A percentile compares a stretch with the other conserved stretches of the same genome.
Evolutionary conservation across 1,140 invertebrate species (phyloP).

Genomic region (Platyscapa corneri): DNA sequence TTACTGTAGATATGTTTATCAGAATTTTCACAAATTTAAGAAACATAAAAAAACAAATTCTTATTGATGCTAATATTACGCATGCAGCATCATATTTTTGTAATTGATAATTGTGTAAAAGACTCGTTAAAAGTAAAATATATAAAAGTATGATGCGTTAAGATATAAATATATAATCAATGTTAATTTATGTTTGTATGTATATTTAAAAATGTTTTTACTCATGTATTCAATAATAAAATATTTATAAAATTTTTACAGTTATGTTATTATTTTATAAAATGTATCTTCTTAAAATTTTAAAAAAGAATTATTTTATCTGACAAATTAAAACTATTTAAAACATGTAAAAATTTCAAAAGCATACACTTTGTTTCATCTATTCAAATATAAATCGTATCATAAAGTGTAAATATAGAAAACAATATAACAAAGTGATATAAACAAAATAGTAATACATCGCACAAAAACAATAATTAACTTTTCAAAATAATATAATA

Average conservation of each 20-base stretch:
- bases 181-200: constrained; percentile 15
- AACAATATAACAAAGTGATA: too few species aligned
- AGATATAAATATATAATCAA: not conserved
- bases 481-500: too few species aligned
- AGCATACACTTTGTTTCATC: too few species aligned
- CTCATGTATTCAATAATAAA: not conserved
- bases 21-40: not conserved
- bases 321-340: too few species aligned
- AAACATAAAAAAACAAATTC: not conserved
- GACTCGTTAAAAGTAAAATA: constrained; percentile 19
- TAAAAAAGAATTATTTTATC: too few species aligned
- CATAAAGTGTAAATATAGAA: too few species aligned
- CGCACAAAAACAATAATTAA: too few species aligned
- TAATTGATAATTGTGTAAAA: not conserved
- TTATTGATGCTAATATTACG: not conserved
- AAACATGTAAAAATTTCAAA: too few species aligned
- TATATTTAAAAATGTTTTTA: constrained; percentile 12
- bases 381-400: too few species aligned
- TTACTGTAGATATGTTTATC: not conserved
- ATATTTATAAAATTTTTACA: not conserved
- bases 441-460: too few species aligned
- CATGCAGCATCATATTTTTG: not conserved
- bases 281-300: too few species aligned
- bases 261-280: not conserved
- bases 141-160: not conserved